A percentile compares a stretch with the other conserved stretches of the same genome.
phyloP scores from a whole-genome alignment of 2,113 vertebrate species.

The Oxygymnocypris stewartii region DNA sequence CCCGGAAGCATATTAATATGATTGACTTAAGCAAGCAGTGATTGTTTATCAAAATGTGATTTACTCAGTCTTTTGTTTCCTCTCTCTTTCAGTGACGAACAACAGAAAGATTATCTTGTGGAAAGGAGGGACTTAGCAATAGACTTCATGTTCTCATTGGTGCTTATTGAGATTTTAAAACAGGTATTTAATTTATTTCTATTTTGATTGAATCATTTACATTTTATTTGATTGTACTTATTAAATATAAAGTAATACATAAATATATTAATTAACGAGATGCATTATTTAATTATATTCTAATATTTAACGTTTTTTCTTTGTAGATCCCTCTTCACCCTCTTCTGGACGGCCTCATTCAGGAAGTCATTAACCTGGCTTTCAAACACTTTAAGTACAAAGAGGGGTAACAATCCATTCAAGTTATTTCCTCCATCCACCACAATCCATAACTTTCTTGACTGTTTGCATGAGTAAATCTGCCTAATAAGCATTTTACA shows the following conservation, averaged over 20 bases:
- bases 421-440: neutral
- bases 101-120: slow-evolving; percentile 96
- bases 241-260: neutral
- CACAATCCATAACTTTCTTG: neutral
- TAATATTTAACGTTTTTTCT: neutral
- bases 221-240: neutral
- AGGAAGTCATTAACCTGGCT: slow-evolving; percentile 95
- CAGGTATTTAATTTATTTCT: slow-evolving; percentile 67
- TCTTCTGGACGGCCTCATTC: slow-evolving; percentile 93
- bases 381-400: slow-evolving; percentile 99
- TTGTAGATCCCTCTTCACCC: slow-evolving; percentile 95
- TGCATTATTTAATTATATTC: neutral
- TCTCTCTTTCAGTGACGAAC: slow-evolving; percentile 86
- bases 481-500: neutral
- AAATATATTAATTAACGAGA: neutral
- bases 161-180: slow-evolving; percentile 97
- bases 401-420: slow-evolving; percentile 86
- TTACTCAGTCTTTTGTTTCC: slow-evolving; percentile 27
- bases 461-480: neutral
- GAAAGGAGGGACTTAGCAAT: slow-evolving; percentile 98
- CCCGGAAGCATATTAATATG: neutral
- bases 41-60: slow-evolving; percentile 2
- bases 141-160: slow-evolving; percentile 98
- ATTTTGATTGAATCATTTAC: neutral
- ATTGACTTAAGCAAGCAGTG: neutral